Evolutionary conservation across 2,113 vertebrate species (phyloP).

Genomic region (Ceuthmochares aereus): DNA sequence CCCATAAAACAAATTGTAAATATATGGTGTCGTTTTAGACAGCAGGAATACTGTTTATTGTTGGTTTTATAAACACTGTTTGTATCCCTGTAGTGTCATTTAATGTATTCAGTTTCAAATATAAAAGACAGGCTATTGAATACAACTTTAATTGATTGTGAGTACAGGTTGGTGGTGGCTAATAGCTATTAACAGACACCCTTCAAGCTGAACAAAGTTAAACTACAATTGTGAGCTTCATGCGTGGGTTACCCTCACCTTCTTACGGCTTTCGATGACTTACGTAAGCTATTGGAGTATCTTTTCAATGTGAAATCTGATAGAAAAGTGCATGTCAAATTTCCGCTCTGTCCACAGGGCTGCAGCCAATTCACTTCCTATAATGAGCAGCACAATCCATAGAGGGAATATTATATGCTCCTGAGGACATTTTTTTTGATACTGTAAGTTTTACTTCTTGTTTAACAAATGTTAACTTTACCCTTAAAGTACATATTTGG

Average conservation of each 20-base stretch:
- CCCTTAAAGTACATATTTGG: not conserved
- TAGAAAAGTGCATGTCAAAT: not conserved
- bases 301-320: not conserved
- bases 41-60: not conserved
- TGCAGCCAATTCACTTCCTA: not conserved
- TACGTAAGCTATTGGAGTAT: not conserved
- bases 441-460: not conserved
- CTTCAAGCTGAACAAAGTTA: not conserved
- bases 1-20: not conserved
- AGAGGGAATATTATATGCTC: not conserved
- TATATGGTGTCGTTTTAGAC: not conserved
- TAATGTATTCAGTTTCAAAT: not conserved
- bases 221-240: not conserved
- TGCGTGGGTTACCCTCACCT: not conserved
- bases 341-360: not conserved
- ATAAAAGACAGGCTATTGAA: not conserved
- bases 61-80: not conserved
- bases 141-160: not conserved
- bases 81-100: not conserved
- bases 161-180: not conserved
- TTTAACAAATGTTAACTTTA: not conserved
- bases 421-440: not conserved
- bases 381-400: not conserved
- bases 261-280: not conserved
- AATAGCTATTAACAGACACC: not conserved